Conservation (phyloP, 2,797 vertebrate species). For the Garrulus glandarius region DNA sequence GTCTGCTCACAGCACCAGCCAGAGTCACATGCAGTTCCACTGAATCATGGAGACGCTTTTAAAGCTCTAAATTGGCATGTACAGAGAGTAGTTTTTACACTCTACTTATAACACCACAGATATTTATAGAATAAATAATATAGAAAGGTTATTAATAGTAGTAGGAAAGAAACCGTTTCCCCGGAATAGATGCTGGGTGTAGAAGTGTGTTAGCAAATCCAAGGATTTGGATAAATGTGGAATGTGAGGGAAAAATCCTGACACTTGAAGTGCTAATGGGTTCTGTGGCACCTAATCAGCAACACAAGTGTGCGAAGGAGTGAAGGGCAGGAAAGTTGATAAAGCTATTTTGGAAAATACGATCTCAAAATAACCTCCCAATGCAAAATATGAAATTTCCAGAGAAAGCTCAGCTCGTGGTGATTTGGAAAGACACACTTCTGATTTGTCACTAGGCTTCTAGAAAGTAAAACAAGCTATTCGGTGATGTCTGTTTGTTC, state of each 20-base stretch:
- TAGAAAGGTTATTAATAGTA: conserved; percentile 11
- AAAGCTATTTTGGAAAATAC: neutral
- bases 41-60: neutral
- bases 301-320: neutral
- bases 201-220: neutral
- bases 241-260: neutral
- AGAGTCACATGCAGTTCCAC: neutral
- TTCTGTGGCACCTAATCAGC: neutral
- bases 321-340: neutral
- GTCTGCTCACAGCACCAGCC: neutral
- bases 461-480: neutral
- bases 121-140: neutral
- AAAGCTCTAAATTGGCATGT: neutral
- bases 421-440: neutral
- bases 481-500: neutral
- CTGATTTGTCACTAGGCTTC: neutral
- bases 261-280: neutral
- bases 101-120: neutral
- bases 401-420: neutral
- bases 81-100: neutral
- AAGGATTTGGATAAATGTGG: neutral
- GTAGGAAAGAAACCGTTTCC: neutral
- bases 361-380: neutral
- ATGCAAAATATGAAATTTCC: neutral
- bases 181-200: neutral